Percentiles rank a stretch among this genome's conserved stretches.
Conservation (phyloP, 1,140 invertebrate species). For the Leptestheria dahalacensis region DNA sequence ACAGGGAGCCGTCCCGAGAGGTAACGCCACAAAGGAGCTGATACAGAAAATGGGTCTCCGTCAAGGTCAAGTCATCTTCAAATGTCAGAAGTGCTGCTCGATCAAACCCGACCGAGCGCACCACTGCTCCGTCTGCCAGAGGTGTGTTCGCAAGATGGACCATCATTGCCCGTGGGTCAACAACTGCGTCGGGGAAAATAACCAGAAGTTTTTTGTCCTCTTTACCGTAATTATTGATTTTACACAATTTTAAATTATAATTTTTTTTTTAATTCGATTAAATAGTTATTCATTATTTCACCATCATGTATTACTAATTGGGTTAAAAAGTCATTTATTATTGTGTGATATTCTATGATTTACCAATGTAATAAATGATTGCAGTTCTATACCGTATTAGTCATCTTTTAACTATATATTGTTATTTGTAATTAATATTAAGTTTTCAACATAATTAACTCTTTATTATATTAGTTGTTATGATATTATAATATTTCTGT, state of each 20-base stretch:
- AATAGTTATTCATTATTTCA: conserved; percentile 23
- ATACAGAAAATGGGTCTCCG: conserved; percentile 85
- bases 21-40: conserved; percentile 97
- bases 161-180: conserved; percentile 99
- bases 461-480: too few relatives aligned
- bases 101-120: conserved; percentile 97
- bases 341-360: too few relatives aligned
- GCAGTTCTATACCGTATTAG: too few relatives aligned
- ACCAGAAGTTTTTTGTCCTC: conserved; percentile 98
- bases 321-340: too few relatives aligned
- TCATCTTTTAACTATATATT: too few relatives aligned
- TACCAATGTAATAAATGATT: too few relatives aligned
- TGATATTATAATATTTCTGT: too few relatives aligned
- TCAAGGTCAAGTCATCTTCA: conserved; percentile 87
- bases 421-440: too few relatives aligned
- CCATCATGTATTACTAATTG: too few relatives aligned
- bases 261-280: too few relatives aligned
- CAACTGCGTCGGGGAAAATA: conserved; percentile 98
- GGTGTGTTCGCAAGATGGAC: conserved; percentile 97
- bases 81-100: conserved; percentile 96
- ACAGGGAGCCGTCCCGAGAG: conserved; percentile 90
- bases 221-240: conserved; percentile 69
- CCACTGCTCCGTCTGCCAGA: conserved; percentile 93
- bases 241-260: conserved; percentile 16
- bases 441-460: too few relatives aligned